Evolutionary conservation across 2,113 vertebrate species (phyloP), one percentile per base, ranked within the genome.

Genomic region (Rhabdornis inornatus): DNA sequence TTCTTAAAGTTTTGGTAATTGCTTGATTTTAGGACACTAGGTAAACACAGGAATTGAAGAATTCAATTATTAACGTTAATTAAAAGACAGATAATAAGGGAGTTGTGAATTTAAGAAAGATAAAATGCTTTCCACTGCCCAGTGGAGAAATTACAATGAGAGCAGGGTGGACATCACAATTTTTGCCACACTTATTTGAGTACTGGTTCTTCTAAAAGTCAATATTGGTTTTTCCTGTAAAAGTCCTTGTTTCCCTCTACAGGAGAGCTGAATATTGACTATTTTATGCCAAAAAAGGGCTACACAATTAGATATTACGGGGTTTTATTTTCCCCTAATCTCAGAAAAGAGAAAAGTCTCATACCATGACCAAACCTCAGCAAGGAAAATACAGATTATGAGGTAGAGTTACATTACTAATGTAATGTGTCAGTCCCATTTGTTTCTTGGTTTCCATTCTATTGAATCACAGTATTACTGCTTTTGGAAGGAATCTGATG

Each of bases 401-500:
- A 95, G 71, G 52, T 89, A 59, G 55, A 92, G 77, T 92, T 83
- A 75, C 39, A 66, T 84, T 90, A 90, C 71, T 89, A 80, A 86
- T 75, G 77, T 40, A 70, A 70, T 90, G 75, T 63, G 83, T 90
- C 53, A 87, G 79, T 78, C 60, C 80, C 60, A 35, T 83, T 95
- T 96, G 75, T 95, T 97, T 96, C 86, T 94, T 57, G 4, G 81
- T 95, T 97, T 93, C 94, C 87, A 93, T 83, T 85, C 76, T 76
- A 74, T 52, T 96, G 28, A 93, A 96, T 96, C 89, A 95, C 77
- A 94, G 53, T 55, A 96, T 90, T 92, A 94, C 89, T 90, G 89
- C 70, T 92, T 92, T 78, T 93, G 94, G 91, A 97, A 97, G 89
- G 82, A 97, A 97, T 97, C 77, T 72, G 90, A 88, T 95, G 96